These are phyloP conservation scores for Girardinus metallicus DNA, from an alignment of 2,797 vertebrate species.

Conservation along the genomic window DNA sequence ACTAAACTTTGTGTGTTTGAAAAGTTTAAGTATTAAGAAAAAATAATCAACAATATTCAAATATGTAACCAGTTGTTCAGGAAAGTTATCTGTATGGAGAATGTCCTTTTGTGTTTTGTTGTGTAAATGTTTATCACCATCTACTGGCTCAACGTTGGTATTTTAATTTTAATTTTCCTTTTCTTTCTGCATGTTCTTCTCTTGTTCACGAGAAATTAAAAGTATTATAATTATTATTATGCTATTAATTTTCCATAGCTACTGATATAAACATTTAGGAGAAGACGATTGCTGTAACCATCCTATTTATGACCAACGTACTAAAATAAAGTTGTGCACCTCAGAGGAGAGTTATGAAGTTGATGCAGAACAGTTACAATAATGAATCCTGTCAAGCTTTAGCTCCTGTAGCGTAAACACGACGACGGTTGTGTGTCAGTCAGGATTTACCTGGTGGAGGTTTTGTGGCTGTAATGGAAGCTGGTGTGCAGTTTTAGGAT, in stretches of 20 bases:
- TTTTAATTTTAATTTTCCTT: background rate
- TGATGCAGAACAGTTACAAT: background rate
- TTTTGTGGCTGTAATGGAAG: slow-evolving; percentile 2
- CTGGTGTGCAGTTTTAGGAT: background rate
- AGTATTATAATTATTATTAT: background rate
- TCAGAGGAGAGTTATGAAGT: background rate
- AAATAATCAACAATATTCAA: background rate
- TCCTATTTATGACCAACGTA: background rate
- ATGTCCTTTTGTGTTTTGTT: background rate
- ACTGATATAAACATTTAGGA: background rate
- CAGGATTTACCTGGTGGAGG: slow-evolving; percentile 3
- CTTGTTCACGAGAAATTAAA: background rate
- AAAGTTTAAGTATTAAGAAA: background rate
- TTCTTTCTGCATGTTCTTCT: background rate
- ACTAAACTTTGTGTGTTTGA: background rate
- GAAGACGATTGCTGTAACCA: background rate
- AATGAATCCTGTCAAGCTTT: background rate
- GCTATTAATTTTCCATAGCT: background rate
- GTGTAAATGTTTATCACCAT: background rate
- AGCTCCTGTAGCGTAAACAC: background rate
- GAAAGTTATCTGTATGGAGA: background rate
- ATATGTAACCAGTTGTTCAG: background rate
- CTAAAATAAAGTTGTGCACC: background rate
- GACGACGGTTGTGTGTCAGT: background rate
- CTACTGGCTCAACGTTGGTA: background rate